Conservation (phyloP, 2,888 invertebrate species). For the Drosophila paracracens region DNA sequence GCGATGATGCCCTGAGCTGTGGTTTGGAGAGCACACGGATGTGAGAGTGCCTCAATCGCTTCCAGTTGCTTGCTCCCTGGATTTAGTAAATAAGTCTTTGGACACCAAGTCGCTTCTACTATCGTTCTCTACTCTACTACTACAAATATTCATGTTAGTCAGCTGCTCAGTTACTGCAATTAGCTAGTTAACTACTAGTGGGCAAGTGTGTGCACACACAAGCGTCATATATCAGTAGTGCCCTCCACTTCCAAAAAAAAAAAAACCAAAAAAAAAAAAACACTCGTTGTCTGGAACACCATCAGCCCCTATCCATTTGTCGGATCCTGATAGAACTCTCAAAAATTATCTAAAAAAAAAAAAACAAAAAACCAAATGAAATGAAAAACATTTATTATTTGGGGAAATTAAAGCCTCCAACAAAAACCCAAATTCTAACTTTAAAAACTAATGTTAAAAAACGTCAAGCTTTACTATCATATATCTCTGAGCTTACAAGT, state of each 20-base stretch:
- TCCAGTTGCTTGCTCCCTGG: constrained; percentile 27
- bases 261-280: neutral
- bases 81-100: constrained; percentile 31
- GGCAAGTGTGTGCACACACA: constrained; percentile 25
- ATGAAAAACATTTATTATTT: constrained; percentile 23
- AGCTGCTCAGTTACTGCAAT: constrained; percentile 33
- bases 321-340: constrained; percentile 7
- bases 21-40: constrained; percentile 81
- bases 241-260: constrained; percentile 25
- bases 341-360: constrained; percentile 11
- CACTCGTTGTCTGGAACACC: constrained; percentile 65
- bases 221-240: constrained; percentile 45
- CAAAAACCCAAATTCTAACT: constrained; percentile 14
- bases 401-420: neutral
- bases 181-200: constrained; percentile 30
- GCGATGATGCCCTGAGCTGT: constrained; percentile 49
- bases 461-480: constrained; percentile 47
- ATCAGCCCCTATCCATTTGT: constrained; percentile 8
- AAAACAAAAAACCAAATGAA: constrained; percentile 4
- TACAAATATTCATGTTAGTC: constrained; percentile 44
- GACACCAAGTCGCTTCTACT: constrained; percentile 22
- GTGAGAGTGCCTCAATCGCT: constrained; percentile 50
- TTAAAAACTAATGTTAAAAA: constrained; percentile 31
- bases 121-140: constrained; percentile 33
- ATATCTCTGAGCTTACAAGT: constrained; percentile 50